These are phyloP conservation scores for Python bivittatus DNA, from an alignment of 2,113 vertebrate genomes.

Conservation along the genomic window DNA sequence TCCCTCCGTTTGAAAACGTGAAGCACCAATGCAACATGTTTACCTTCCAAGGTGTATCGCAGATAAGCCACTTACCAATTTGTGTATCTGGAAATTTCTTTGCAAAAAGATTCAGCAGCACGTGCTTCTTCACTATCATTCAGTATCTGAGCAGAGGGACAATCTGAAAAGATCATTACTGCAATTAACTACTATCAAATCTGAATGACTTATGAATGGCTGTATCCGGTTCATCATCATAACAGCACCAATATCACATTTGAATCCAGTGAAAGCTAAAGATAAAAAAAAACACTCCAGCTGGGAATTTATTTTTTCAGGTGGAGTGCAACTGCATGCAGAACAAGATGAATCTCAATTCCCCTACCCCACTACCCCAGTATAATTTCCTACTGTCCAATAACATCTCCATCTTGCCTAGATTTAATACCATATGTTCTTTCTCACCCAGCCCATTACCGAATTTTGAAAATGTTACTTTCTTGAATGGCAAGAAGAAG, in stretches of 20 bases:
- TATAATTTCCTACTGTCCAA: neutral
- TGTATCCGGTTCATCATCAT: neutral
- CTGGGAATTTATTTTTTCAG: neutral
- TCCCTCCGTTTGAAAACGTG: neutral
- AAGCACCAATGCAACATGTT: neutral
- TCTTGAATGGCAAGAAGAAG: neutral
- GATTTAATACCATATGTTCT: neutral
- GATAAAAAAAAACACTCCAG: neutral
- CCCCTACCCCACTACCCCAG: too few species aligned
- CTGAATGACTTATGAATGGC: neutral
- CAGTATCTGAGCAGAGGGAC: constrained; percentile 63
- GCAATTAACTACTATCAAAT: neutral
- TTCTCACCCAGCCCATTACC: neutral
- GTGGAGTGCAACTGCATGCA: too few species aligned
- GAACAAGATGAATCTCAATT: too few species aligned
- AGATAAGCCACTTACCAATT: constrained; percentile 74
- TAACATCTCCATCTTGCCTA: neutral
- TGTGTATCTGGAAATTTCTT: constrained; percentile 77
- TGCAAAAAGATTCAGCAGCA: constrained; percentile 80
- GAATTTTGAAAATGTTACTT: neutral
- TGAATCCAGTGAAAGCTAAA: neutral
- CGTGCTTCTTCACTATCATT: constrained; percentile 83
- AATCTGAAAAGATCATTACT: constrained; percentile 63
- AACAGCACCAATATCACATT: neutral
- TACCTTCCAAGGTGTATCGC: neutral